Conservation (phyloP, 2,113 vertebrate species). For the Callocephalon fimbriatum region DNA sequence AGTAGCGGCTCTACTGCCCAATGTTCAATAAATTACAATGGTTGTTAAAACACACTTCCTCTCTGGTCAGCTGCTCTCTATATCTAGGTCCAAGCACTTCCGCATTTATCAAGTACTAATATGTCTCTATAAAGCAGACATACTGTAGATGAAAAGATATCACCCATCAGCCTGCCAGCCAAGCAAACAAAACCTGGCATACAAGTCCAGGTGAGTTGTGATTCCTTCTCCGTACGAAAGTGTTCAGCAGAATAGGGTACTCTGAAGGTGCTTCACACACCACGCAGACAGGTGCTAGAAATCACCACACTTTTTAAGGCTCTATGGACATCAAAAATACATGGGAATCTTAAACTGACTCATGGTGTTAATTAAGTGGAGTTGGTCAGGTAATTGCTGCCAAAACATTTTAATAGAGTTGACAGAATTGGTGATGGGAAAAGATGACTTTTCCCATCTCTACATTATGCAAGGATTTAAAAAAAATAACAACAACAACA, state of each 20-base stretch:
- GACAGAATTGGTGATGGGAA: background rate
- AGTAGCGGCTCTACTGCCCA: background rate
- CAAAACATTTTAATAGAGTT: background rate
- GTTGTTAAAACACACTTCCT: background rate
- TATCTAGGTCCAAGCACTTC: background rate
- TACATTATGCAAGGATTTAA: background rate
- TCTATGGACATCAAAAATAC: background rate
- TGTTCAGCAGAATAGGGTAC: background rate
- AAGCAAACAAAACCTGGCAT: background rate
- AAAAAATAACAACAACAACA: background rate
- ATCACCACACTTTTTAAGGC: background rate
- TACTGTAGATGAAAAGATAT: background rate
- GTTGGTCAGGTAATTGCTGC: background rate
- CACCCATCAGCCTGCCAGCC: background rate
- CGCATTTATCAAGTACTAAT: background rate
- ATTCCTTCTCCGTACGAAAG: background rate
- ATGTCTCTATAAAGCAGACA: background rate
- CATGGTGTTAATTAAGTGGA: background rate
- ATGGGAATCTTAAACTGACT: background rate
- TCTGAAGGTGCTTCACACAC: rapidly evolving
- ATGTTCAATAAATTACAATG: background rate
- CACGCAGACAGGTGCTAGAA: background rate
- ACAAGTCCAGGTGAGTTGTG: background rate
- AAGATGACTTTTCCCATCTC: background rate
- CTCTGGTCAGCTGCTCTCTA: background rate